Percentiles rank a stretch among this genome's conserved stretches.
Evolutionary conservation across 2,113 vertebrate species (phyloP).

Genomic region (Telmatochromis bifrenatus): DNA sequence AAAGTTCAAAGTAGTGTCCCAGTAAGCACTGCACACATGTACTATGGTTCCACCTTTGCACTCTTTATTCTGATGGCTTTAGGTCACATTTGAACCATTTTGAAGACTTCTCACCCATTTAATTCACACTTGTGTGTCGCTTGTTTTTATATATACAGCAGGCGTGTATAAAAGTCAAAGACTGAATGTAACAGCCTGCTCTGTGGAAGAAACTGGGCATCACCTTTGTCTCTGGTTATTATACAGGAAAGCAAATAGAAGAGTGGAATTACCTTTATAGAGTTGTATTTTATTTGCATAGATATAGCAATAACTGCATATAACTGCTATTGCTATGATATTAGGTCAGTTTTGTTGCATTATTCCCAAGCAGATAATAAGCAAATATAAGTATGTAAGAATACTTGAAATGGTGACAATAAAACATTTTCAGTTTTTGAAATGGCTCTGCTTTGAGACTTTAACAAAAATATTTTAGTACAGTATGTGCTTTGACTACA

Average conservation of each 20-base stretch:
- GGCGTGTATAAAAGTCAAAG: neutral
- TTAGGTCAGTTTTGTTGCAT: neutral
- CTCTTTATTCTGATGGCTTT: neutral
- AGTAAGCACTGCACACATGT: neutral
- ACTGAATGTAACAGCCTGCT: neutral
- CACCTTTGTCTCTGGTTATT: neutral
- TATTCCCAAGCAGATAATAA: neutral
- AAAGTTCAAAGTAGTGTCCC: neutral
- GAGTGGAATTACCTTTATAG: neutral
- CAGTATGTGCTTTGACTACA: neutral
- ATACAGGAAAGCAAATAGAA: neutral
- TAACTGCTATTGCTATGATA: neutral
- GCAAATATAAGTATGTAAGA: neutral
- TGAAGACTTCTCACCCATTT: neutral
- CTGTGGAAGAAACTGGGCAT: neutral
- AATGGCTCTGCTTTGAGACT: neutral
- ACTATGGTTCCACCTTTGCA: neutral
- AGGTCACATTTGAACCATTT: neutral
- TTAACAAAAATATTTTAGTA: neutral
- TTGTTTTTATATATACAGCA: neutral
- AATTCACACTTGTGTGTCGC: neutral
- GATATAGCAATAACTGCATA: neutral
- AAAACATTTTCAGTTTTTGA: neutral
- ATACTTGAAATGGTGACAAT: neutral
- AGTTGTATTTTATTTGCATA: neutral